Evolutionary conservation across 2,888 invertebrate genomes (phyloP), one percentile per base, ranked within the genome.

Genomic region (Protophormia terraenovae): DNA sequence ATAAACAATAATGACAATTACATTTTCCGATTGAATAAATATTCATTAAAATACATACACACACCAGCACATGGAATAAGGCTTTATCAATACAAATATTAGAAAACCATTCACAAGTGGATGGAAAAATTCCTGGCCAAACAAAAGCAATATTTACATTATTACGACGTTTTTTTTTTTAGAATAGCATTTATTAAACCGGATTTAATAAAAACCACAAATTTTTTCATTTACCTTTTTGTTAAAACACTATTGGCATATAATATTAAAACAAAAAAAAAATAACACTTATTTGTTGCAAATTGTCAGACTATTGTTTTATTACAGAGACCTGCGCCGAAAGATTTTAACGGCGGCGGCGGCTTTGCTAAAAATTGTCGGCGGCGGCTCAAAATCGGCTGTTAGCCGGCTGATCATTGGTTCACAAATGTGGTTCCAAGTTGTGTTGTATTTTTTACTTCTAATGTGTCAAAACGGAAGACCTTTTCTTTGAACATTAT

Each of bases 21-120:
- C 22, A 53, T 38, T 71, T 77, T 82, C 64, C 77, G 66, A 38
- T 50, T 62, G 72, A 58, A 60, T 41, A 60, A 64, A 29, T n/a
- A n/a, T 67, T 7, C 58, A 78, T 19, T 16, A 76, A 47, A 5
- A n/a, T n/a, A 14, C 10, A 58, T 12, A 69, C n/a, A 32, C 19
- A n/a, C n/a, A n/a, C n/a, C n/a, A 67, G 29, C 69, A 8, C 6
- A 41, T 14, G 16, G 22, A 16, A n/a, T 16, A 12, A 16, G 16
- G 24, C 45, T 19, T 32, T 32, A 60, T 7, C 71, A 72, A 27
- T 41, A 29, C 3, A 14, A 5, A 24, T 12, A 50, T n/a, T 45
- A 1, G 16, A 22, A 64, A 53, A 12, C n/a, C n/a, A n/a, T n/a
- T n/a, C 38, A 64, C 16, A 45, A 64, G 35, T 38, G 64, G 27